Evolutionary conservation across 2,888 invertebrate genomes (phyloP).

Genomic region (Drosophila monieri): DNA sequence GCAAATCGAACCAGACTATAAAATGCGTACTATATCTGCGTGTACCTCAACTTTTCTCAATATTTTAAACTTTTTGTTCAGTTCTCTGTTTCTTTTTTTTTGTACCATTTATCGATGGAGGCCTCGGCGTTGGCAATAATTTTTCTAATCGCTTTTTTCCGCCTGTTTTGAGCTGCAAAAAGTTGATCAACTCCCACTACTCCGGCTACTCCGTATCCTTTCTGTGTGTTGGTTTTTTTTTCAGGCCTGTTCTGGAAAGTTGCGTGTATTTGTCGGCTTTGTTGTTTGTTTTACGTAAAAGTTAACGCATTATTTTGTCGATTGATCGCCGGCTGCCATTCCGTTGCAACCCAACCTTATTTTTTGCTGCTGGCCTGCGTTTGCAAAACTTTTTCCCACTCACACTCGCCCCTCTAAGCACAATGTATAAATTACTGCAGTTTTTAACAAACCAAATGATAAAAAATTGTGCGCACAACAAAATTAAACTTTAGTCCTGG

Average conservation of each 20-base stretch:
- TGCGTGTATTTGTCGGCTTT: conserved; percentile 65
- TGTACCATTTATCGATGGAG: conserved; percentile 17
- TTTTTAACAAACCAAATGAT: conserved; percentile 75
- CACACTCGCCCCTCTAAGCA: conserved; percentile 43
- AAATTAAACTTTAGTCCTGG: conserved; percentile 57
- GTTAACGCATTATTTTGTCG: conserved; percentile 80
- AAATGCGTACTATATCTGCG: conserved; percentile 44
- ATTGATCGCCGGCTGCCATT: conserved; percentile 58
- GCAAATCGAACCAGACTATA: conserved; percentile 11
- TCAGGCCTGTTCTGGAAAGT: conserved; percentile 58
- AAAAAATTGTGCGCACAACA: conserved; percentile 64
- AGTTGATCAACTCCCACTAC: conserved; percentile 43
- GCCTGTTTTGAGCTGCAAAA: conserved; percentile 43
- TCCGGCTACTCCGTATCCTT: conserved; percentile 14
- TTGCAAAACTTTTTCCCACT: conserved; percentile 48
- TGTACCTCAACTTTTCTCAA: conserved; percentile 37
- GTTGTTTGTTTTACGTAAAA: conserved; percentile 59
- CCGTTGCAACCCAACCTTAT: background rate
- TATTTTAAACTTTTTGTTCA: conserved; percentile 70
- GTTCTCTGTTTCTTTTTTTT: conserved; percentile 8
- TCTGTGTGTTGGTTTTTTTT: conserved; percentile 6
- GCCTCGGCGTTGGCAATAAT: conserved; percentile 51
- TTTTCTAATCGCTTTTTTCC: conserved; percentile 55
- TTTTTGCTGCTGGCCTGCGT: conserved; percentile 46
- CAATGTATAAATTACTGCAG: conserved; percentile 78